Evolutionary conservation across 1,140 invertebrate species (phyloP).

Genomic region (Charaxes varanes): DNA sequence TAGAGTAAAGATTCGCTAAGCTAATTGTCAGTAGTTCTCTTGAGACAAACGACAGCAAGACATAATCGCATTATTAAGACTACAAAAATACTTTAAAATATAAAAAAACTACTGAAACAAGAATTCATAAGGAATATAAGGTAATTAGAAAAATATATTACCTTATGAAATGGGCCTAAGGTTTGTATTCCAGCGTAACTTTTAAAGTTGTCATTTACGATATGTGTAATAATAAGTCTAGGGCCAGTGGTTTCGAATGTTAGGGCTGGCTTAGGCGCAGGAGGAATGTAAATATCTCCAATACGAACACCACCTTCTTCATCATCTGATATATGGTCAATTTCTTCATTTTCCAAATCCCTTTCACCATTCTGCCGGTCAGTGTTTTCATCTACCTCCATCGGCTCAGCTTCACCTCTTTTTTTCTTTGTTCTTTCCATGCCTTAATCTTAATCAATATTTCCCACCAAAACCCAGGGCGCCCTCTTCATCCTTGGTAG

Average conservation of each 20-base stretch:
- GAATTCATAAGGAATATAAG: neutral
- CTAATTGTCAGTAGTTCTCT: too few relatives aligned
- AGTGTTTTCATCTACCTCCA: conserved; percentile 49
- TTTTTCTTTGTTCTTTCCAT: conserved; percentile 49
- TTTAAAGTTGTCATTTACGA: conserved; percentile 97
- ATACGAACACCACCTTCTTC: conserved; percentile 77
- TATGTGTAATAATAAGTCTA: conserved; percentile 93
- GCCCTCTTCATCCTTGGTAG: too few relatives aligned
- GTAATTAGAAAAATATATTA: conserved; percentile 40
- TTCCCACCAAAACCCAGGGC: too few relatives aligned
- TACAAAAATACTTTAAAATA: too few relatives aligned
- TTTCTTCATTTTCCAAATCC: conserved; percentile 42
- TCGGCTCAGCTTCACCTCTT: conserved; percentile 41
- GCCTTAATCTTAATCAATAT: conserved; percentile 7
- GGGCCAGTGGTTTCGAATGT: conserved; percentile 82
- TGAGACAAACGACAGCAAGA: too few relatives aligned
- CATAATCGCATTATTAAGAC: too few relatives aligned
- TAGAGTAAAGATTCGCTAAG: too few relatives aligned
- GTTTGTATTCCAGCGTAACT: conserved; percentile 92
- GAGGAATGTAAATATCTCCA: conserved; percentile 93
- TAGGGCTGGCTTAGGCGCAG: conserved; percentile 82
- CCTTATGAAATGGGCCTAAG: conserved; percentile 90
- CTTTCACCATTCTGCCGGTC: conserved; percentile 19
- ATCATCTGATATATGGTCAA: conserved; percentile 73
- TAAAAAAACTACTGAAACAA: too few relatives aligned